Evolutionary conservation across 2,113 vertebrate species (phyloP).

Genomic region (Panthera leo): DNA sequence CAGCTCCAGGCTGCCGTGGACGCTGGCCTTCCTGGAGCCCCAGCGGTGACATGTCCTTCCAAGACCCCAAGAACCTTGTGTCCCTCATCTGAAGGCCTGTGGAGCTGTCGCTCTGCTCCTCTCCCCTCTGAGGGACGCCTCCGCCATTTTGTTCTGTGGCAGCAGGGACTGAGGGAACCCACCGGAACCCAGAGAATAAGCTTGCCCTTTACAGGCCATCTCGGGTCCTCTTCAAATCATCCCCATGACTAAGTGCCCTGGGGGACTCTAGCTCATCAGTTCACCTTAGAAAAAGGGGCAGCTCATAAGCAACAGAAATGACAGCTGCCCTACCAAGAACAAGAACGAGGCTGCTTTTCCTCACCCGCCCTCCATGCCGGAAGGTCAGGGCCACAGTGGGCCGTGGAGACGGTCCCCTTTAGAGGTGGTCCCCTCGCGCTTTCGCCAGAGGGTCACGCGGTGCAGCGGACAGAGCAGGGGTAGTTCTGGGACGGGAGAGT

Average conservation of each 20-base stretch:
- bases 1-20: background rate
- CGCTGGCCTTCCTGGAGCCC: background rate
- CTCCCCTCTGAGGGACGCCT: background rate
- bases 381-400: background rate
- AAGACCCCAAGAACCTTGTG: background rate
- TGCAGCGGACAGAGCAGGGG: background rate
- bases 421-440: background rate
- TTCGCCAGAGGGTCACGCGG: fast-evolving
- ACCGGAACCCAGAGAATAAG: background rate
- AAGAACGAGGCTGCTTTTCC: background rate
- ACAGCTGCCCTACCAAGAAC: background rate
- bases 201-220: background rate
- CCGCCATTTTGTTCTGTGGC: background rate
- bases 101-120: background rate
- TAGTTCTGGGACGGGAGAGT: background rate
- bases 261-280: background rate
- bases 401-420: background rate
- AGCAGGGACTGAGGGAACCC: background rate
- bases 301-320: background rate
- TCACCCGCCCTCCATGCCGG: fast-evolving
- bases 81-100: background rate
- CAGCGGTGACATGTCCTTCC: background rate
- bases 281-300: background rate
- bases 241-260: background rate
- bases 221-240: background rate